phyloP scores from a whole-genome alignment of 2,113 vertebrate species.

The Thalassoma bifasciatum region DNA sequence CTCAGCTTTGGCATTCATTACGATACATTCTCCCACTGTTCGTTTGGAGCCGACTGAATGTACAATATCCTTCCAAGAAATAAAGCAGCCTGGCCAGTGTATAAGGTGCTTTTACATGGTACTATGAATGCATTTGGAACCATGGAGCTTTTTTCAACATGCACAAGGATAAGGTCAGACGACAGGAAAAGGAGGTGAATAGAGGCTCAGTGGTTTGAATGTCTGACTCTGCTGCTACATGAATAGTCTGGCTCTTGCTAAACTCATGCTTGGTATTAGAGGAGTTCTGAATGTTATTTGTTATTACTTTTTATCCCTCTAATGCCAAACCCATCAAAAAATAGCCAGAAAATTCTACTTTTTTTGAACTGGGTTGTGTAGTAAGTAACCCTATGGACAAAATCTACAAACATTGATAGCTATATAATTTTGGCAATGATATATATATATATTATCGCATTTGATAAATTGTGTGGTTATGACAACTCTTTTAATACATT shows the following conservation, averaged over 20 bases:
- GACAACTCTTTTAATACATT: too few relatives aligned
- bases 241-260: not conserved
- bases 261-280: not conserved
- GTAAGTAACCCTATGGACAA: too few relatives aligned
- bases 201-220: not conserved
- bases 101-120: slow-evolving; percentile 46
- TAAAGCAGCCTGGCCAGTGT: slow-evolving; percentile 33
- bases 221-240: not conserved
- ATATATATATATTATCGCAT: too few relatives aligned
- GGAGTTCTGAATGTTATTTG: not conserved
- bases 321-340: too few relatives aligned
- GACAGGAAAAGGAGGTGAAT: slow-evolving; percentile 33
- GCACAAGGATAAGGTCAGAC: slow-evolving; percentile 28
- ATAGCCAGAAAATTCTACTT: too few relatives aligned
- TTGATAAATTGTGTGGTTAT: too few relatives aligned
- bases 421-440: too few relatives aligned
- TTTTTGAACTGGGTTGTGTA: too few relatives aligned
- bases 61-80: slow-evolving; percentile 10
- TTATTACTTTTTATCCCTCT: not conserved
- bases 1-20: slow-evolving; percentile 73
- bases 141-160: slow-evolving; percentile 30
- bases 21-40: slow-evolving; percentile 51
- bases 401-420: too few relatives aligned
- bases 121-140: slow-evolving; percentile 24
- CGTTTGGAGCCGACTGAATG: slow-evolving; percentile 37